Percentiles rank a stretch among this genome's conserved stretches.
Evolutionary conservation across 2,797 vertebrate genomes (phyloP).

Genomic region (Austrolebias charrua): DNA sequence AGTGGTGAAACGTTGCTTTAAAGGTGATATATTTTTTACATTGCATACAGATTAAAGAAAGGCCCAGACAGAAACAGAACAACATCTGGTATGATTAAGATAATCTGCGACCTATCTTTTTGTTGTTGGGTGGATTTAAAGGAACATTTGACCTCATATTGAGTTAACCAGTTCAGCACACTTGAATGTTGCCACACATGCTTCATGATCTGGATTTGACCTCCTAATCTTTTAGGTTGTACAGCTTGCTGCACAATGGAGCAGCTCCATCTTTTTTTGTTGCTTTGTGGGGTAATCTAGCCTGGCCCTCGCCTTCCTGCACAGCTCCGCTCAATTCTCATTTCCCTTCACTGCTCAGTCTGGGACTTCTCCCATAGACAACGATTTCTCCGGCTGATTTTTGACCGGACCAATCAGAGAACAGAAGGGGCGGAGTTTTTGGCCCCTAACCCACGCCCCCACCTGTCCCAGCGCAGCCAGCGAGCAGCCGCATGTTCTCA

Average conservation of each 20-base stretch:
- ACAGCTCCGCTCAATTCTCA: no score
- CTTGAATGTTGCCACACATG: constrained; percentile 18
- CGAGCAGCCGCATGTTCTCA: no score
- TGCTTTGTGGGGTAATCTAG: constrained; percentile 34
- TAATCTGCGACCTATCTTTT: constrained; percentile 8
- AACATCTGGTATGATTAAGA: constrained; percentile 11
- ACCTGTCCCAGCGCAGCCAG: no score
- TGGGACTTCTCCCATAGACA: no score
- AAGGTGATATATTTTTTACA: neutral
- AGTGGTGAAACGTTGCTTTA: neutral
- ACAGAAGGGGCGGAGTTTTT: no score
- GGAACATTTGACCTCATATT: constrained; percentile 1
- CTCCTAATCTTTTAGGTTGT: constrained; percentile 36
- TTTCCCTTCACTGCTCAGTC: no score
- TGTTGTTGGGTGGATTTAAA: neutral
- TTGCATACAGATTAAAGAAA: constrained; percentile 7
- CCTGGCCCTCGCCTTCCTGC: no score
- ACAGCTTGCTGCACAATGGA: constrained; percentile 25
- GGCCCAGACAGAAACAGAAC: neutral
- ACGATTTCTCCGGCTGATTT: no score
- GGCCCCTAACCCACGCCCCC: no score
- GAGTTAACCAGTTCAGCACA: constrained; percentile 27
- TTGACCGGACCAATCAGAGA: no score
- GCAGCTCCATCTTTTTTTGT: constrained; percentile 34
- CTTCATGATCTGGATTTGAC: constrained; percentile 42